Conservation (phyloP, 2,797 vertebrate species). For the Tamandua tetradactyla region DNA sequence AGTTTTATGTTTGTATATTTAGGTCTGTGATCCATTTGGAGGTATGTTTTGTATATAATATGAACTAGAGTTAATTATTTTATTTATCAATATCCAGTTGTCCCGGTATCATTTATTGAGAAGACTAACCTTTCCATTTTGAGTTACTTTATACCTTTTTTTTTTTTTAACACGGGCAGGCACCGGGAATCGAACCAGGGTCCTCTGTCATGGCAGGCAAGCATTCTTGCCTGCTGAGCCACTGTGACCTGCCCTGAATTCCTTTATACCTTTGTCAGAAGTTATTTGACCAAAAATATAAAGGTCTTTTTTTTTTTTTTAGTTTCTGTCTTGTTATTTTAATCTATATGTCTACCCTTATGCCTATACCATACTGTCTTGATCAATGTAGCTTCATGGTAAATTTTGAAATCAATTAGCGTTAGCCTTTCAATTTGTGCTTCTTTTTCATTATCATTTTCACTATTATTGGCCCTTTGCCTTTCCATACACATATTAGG, state of each 20-base stretch:
- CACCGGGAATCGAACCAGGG: no score
- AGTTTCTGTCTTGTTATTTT: background rate
- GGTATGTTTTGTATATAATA: background rate
- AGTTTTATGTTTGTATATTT: background rate
- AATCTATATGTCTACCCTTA: background rate
- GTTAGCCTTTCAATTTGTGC: background rate
- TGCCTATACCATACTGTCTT: background rate
- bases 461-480: background rate
- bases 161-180: no score
- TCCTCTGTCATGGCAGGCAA: no score
- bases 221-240: no score
- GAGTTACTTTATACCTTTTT: no score
- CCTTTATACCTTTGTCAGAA: no score
- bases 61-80: background rate
- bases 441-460: background rate
- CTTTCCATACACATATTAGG: background rate
- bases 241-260: no score
- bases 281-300: background rate
- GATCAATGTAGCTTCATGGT: background rate
- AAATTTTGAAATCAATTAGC: background rate
- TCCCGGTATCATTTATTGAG: background rate
- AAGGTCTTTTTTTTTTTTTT: background rate
- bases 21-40: background rate
- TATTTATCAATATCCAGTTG: background rate
- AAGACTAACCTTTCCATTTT: background rate